Evolutionary conservation across 2,888 invertebrate species (phyloP).

Genomic region (Portevinia maculata): DNA sequence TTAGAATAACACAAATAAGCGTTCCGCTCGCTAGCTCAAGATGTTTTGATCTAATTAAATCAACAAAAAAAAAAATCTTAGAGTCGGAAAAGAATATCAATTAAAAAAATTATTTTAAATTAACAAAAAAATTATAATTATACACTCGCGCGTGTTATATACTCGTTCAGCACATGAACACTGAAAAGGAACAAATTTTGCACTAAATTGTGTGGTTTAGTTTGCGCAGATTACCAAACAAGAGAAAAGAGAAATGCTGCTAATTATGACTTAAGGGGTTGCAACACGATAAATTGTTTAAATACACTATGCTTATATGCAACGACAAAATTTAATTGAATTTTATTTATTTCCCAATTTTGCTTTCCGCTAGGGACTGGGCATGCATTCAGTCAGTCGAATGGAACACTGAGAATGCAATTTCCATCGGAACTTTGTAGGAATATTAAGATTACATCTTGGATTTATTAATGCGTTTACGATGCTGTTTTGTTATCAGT

Average conservation of each 20-base stretch:
- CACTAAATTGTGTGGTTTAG: slow-evolving; percentile 41
- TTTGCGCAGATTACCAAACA: slow-evolving; percentile 35
- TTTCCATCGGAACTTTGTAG: slow-evolving; percentile 14
- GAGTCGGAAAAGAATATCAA: slow-evolving; percentile 17
- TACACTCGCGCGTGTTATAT: slow-evolving; percentile 41
- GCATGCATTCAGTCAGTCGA: slow-evolving; percentile 17
- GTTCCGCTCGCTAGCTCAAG: slow-evolving; percentile 36
- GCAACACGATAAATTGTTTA: slow-evolving; percentile 1
- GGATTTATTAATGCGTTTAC: slow-evolving; percentile 44
- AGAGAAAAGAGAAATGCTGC: slow-evolving; percentile 5
- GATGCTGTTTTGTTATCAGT: slow-evolving; percentile 58
- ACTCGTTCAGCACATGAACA: slow-evolving; percentile 35
- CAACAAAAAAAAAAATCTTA: slow-evolving; percentile 2
- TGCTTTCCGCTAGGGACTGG: slow-evolving; percentile 4
- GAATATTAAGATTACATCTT: slow-evolving; percentile 13
- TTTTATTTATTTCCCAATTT: slow-evolving; percentile 52
- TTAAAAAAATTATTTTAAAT: slow-evolving; percentile 32
- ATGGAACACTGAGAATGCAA: slow-evolving; percentile 24
- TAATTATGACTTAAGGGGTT: slow-evolving; percentile 57
- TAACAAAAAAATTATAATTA: slow-evolving; percentile 6
- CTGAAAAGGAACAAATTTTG: slow-evolving; percentile 39
- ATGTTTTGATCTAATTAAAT: slow-evolving; percentile 56
- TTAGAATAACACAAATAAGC: slow-evolving; percentile 10
- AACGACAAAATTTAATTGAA: slow-evolving; percentile 39
- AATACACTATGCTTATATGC: not conserved